Evolutionary conservation across 2,888 invertebrate species (phyloP), one percentile per base, ranked within the genome.

Genomic region (Acanthacorydalis orientalis): DNA sequence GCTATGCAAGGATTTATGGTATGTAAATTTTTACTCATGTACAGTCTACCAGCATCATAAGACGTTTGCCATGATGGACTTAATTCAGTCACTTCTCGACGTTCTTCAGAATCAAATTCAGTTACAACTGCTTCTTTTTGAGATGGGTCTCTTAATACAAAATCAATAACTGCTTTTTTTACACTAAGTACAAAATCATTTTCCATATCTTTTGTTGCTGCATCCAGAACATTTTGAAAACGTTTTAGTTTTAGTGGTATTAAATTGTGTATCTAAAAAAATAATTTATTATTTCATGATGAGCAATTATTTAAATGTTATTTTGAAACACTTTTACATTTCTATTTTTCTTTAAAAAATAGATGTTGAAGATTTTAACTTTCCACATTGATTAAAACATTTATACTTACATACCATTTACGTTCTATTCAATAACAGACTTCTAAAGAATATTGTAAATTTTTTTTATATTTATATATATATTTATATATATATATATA

Each of bases 151-250:
- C 82, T 80, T 4, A 95, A 69, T 1, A 91, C 89, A 62, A 90
- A 95, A 66, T 95, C 92, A 1, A 95, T 85, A 46, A 88, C 84
- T 0, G 92, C 84, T 61, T 90, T 91, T 61, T 92, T 93, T 60
- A 92, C 85, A 51, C 85, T 83, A 62, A 85, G 74, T 60, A 85
- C 75, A 60, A 90, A 95, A 57, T 90, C 89, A 51, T 87, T 80
- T 54, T 83, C 78, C 63, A 89, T 82, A 62, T 92, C 90, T 49
- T 78, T 73, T 0, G 86, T 75, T 46, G 83, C 75, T 33, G 72
- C 63, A 2, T 70, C 64, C 15, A 83, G 58, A 1, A 73, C 74
- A 0, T 69, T 66, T 43, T 70, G 70, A 75, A 78, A 83, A 59
- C 72, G 74, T 56, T 72, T 76, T 49, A 83, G 64, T 51, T 73